These are phyloP conservation scores for Pardosa pseudoannulata DNA, from an alignment of 2,888 invertebrate genomes.

Conservation along the genomic window DNA sequence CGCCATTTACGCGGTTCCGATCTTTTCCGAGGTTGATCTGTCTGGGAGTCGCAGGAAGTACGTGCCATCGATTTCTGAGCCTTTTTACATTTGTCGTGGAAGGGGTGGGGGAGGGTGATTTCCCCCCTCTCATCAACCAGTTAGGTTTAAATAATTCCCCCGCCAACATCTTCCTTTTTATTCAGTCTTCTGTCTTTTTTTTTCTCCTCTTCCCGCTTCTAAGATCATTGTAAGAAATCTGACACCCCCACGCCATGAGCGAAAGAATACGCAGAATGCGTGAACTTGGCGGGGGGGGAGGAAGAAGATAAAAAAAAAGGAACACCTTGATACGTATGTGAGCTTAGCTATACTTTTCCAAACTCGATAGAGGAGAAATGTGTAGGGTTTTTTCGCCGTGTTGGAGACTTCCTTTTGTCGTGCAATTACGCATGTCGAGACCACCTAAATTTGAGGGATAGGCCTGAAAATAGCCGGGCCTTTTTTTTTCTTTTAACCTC, in stretches of 20 bases:
- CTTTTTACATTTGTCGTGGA: constrained; percentile 37
- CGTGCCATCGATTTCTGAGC: constrained; percentile 52
- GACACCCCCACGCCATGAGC: constrained; percentile 12
- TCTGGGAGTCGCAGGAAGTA: constrained; percentile 42
- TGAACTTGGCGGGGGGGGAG: constrained; percentile 28
- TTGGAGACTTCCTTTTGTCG: constrained; percentile 18
- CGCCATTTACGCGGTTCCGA: neutral
- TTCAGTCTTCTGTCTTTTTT: neutral
- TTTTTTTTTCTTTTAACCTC: too few relatives aligned
- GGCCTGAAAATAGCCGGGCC: neutral
- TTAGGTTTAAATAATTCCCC: neutral
- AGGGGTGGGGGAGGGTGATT: constrained; percentile 12
- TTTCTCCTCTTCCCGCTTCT: constrained; percentile 6
- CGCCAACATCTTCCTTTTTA: neutral
- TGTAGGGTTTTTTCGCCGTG: too few relatives aligned
- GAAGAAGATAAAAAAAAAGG: too few relatives aligned
- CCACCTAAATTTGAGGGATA: constrained; percentile 30
- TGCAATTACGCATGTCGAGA: constrained; percentile 28
- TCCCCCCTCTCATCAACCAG: neutral
- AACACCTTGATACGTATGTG: constrained; percentile 12
- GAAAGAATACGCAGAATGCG: constrained; percentile 47
- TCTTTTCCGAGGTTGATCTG: constrained; percentile 2
- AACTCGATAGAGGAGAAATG: neutral
- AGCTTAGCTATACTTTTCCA: constrained; percentile 38
- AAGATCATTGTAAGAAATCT: constrained; percentile 28